Evolutionary conservation across 2,113 vertebrate genomes (phyloP), one percentile per base, ranked within the genome.

Genomic region (Alethe castanea): DNA sequence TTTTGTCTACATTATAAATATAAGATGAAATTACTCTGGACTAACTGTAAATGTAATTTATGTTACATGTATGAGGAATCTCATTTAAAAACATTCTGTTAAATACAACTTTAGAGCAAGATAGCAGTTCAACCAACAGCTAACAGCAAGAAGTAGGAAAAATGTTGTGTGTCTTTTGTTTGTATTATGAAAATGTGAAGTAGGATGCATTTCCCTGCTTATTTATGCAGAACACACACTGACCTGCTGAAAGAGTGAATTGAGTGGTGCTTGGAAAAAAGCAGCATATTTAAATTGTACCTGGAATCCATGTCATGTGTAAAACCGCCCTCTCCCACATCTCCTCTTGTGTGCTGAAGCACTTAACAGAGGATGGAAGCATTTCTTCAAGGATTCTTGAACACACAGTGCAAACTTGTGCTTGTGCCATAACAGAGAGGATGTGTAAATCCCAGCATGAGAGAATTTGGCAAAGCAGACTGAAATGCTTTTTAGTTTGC

Each of bases 351-450:
- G 38, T 57, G 61, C 82, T 59, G 62, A 54, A 66, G 44, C 26
- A 54, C 53, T 35, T 31, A 73, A 53, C 11, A 26, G 64, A 48
- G 35, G n/a, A 36, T 31, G 81, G n/a, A 84, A 81, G 57, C 33
- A 59, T 47, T 85, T 61, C 35, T 26, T 53, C 61, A 54, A 73
- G 64, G 33, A 36, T 81, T 85, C 60, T 57, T 79, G 84, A 95
- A 92, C 61, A 78, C 64, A 53, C 11, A 36, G 35, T 54, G 86
- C 66, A 86, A 97, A 81, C 67, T 83, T 66, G 83, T 90, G 81
- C 76, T 95, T 96, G 67, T 94, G 66, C 89, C 50, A 61, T 62
- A 94, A 59, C 81, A 93, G 86, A 92, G 36, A 83, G 64, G 44
- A 82, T 62, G 13, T 60, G 81, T 64, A 81, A 82, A 86, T 81